phyloP scores from a whole-genome alignment of 1,140 invertebrate species.

The Psix sp. region DNA sequence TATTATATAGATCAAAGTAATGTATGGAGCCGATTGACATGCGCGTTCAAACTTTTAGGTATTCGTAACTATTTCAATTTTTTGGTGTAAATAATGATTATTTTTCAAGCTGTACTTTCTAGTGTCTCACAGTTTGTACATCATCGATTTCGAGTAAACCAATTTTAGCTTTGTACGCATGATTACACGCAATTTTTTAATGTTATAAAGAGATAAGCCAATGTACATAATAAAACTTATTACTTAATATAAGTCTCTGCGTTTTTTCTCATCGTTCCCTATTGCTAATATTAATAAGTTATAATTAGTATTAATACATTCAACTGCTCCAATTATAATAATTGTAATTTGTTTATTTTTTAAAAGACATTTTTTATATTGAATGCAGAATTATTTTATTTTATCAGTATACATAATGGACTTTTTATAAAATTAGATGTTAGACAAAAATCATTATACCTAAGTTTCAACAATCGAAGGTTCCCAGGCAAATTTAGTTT shows the following conservation, averaged over 20 bases:
- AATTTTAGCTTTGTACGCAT: slow-evolving; percentile 61
- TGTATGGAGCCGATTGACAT: slow-evolving; percentile 40
- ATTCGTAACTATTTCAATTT: slow-evolving; percentile 40
- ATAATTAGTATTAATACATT: too few species aligned
- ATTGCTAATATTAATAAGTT: too few species aligned
- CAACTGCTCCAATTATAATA: too few species aligned
- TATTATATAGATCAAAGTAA: slow-evolving; percentile 34
- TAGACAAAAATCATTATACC: too few species aligned
- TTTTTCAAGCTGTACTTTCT: slow-evolving; percentile 58
- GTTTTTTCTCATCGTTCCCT: too few species aligned
- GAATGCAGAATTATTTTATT: too few species aligned
- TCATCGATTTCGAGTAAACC: slow-evolving; percentile 56
- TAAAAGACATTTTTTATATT: too few species aligned
- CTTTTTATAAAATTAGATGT: too few species aligned
- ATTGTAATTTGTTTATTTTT: too few species aligned
- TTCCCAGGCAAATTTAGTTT: too few species aligned
- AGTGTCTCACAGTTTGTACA: slow-evolving; percentile 60
- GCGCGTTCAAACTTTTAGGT: slow-evolving; percentile 40
- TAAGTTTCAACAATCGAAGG: too few species aligned
- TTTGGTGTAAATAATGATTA: slow-evolving; percentile 60
- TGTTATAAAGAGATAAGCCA: slow-evolving; percentile 58
- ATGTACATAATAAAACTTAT: slow-evolving; percentile 63
- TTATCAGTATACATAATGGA: too few species aligned
- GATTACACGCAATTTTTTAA: slow-evolving; percentile 61
- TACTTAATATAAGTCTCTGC: slow-evolving; percentile 58